Percentiles rank a stretch among this genome's conserved stretches.
These are phyloP conservation scores for Maniola hyperantus DNA, from an alignment of 2,888 invertebrate genomes.

Conservation along the genomic window DNA sequence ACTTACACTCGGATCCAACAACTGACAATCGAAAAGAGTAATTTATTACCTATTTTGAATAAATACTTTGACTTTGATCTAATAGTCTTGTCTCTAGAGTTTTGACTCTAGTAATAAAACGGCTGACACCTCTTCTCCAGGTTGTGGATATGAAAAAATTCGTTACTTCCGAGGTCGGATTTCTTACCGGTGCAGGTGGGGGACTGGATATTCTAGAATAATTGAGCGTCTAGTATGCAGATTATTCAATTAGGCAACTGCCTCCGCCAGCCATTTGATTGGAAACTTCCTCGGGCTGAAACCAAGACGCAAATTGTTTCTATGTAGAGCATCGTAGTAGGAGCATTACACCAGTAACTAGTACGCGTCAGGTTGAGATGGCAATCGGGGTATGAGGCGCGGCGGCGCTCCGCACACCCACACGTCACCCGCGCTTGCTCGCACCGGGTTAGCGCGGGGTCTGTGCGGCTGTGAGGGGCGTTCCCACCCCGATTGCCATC, in stretches of 20 bases:
- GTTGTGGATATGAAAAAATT: slow-evolving; percentile 27
- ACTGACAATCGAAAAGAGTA: too few relatives aligned
- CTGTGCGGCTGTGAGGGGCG: too few relatives aligned
- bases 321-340: slow-evolving; percentile 31
- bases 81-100: background rate
- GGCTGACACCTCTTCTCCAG: background rate
- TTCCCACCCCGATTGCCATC: too few relatives aligned
- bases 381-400: too few relatives aligned
- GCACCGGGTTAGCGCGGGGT: too few relatives aligned
- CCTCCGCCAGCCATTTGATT: slow-evolving; percentile 55
- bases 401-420: too few relatives aligned
- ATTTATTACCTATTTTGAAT: too few relatives aligned
- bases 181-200: slow-evolving; percentile 39
- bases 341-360: background rate
- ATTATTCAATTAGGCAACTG: slow-evolving; percentile 60
- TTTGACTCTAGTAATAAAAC: background rate
- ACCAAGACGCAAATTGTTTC: slow-evolving; percentile 49
- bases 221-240: slow-evolving; percentile 56
- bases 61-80: too few relatives aligned
- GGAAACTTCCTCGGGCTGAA: slow-evolving; percentile 59
- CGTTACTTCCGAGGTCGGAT: slow-evolving; percentile 35
- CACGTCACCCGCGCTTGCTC: too few relatives aligned
- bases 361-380: too few relatives aligned
- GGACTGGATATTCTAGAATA: slow-evolving; percentile 45
- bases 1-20: too few relatives aligned